Conservation (phyloP, 2,113 vertebrate species). For the Epinephelus lanceolatus region DNA sequence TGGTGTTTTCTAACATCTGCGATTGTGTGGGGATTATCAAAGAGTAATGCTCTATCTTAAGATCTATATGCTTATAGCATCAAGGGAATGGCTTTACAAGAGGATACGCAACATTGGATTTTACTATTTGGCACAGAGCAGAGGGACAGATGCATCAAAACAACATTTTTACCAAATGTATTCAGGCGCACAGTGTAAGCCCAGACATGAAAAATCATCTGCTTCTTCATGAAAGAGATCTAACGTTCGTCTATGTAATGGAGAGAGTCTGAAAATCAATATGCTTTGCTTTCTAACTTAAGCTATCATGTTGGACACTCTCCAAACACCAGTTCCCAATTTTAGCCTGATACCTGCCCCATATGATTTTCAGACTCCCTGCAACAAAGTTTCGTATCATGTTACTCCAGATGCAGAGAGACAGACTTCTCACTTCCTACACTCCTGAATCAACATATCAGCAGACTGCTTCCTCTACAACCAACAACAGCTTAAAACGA, state of each 20-base stretch:
- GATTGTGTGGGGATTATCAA: conserved; percentile 41
- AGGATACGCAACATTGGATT: not conserved
- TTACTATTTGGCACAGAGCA: not conserved
- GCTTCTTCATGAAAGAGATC: conserved; percentile 13
- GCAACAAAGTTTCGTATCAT: not conserved
- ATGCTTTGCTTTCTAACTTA: conserved; percentile 4
- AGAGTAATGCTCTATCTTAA: conserved; percentile 16
- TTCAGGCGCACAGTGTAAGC: not conserved
- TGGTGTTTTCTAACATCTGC: conserved; percentile 63
- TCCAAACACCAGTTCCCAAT: not conserved
- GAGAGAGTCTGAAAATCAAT: conserved; percentile 25
- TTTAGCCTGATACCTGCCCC: not conserved
- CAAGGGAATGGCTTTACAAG: too few relatives aligned
- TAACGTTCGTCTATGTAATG: not conserved
- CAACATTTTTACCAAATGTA: not conserved
- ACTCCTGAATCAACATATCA: conserved; percentile 11
- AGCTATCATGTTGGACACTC: conserved; percentile 8
- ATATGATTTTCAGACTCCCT: not conserved
- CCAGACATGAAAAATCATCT: not conserved
- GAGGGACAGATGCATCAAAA: not conserved
- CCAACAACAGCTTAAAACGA: not conserved
- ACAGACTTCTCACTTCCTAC: not conserved
- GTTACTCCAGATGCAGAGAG: not conserved
- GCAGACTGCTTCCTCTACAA: not conserved
- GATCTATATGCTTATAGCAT: conserved; percentile 23